Evolutionary conservation across 2,113 vertebrate species (phyloP), one percentile per base, ranked within the genome.

Genomic region (Eulacestoma nigropectus): DNA sequence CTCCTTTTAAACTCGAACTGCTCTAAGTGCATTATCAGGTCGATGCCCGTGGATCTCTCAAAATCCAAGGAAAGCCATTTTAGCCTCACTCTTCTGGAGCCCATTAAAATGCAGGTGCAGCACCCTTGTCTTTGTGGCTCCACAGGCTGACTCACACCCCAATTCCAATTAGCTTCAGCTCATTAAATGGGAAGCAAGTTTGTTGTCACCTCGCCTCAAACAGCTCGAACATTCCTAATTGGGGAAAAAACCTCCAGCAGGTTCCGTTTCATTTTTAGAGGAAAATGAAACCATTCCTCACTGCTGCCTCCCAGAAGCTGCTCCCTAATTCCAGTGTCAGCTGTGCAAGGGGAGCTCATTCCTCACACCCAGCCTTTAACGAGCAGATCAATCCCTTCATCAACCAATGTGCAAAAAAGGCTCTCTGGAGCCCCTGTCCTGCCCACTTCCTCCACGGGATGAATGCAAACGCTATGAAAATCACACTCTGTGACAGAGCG

Each of bases 401-500:
- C 60, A 11, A 13, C 9, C 16, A 72, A 47, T 4, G 22, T 1
- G 16, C 21, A 19, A 3, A 37, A 42, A 16, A 19, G 15, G 16
- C 19, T 16, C 3, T 4, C 8, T 5, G 46, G 30, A 42, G 1
- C 16, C 10, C 29, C 12, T 14, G 12, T 4, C 50, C 80, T 33
- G 22, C 27, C 33, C 46, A 0, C 10, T 27, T 7, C 46, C 21
- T 18, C 41, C 26, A 2, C 1, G 47, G 35, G 26, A 19, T 6
- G 29, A 26, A 22, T 3, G 10, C 49, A 73, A 14, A n/a, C 10
- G 1, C 0, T 0, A 15, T 0, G 1, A 5, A 17, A 12, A 27
- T 3, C 29, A 4, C 0, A 0, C 15, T 20, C 35, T 27, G 35
- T 16, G 62, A 3, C 1, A 2, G 18, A 39, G 82, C 33, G n/a